phyloP scores from a whole-genome alignment of 23 tunicate species.

The Oikopleura albicans region DNA sequence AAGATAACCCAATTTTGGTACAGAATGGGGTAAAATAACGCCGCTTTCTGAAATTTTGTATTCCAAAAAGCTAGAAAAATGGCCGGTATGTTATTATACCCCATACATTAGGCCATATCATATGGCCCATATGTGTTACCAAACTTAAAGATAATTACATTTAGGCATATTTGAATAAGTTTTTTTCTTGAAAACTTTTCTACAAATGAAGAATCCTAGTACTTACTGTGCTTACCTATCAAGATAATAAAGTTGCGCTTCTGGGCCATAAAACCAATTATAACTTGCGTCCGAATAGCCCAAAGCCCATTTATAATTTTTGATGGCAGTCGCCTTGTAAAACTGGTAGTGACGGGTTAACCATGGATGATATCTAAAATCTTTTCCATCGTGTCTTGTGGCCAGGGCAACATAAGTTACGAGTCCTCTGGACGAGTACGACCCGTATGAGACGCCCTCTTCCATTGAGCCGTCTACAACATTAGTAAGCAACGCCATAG shows the following conservation, averaged over 20 bases:
- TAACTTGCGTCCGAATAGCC: conserved; percentile 58
- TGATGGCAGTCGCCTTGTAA: conserved; percentile 47
- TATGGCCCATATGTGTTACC: no score
- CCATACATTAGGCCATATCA: no score
- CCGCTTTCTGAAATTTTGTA: no score
- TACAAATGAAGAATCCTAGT: no score
- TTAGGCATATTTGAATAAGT: no score
- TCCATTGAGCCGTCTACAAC: conserved; percentile 55
- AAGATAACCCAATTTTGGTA: no score
- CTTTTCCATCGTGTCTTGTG: conserved; percentile 31
- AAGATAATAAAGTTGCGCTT: conserved; percentile 68
- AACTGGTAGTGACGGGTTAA: conserved; percentile 57
- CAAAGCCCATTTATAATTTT: conserved; percentile 62
- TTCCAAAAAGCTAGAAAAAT: no score
- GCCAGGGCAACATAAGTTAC: conserved; percentile 58
- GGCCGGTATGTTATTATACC: no score
- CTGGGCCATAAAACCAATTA: conserved; percentile 98
- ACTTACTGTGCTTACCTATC: no score
- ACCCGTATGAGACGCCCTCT: conserved; percentile 81
- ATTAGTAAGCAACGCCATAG: conserved; percentile 30
- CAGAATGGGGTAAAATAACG: no score
- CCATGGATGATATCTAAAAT: conserved; percentile 56
- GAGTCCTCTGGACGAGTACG: conserved; percentile 48
- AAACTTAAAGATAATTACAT: no score
- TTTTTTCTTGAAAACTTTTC: no score